Percentiles rank a stretch among this genome's conserved stretches.
Evolutionary conservation across 2,888 invertebrate species (phyloP).

Genomic region (Tolmerus cingulatus): DNA sequence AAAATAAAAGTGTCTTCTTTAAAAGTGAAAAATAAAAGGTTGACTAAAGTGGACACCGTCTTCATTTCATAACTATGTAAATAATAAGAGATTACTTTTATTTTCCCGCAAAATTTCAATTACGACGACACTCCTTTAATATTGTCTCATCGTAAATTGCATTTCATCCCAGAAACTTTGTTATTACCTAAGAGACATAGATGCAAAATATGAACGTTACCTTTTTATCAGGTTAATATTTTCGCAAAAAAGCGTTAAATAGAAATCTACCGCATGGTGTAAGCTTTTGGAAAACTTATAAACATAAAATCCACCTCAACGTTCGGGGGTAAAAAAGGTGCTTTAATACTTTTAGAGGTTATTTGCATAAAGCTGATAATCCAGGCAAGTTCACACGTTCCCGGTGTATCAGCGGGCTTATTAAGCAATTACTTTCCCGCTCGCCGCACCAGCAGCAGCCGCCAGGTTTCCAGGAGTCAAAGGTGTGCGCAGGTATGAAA

Average conservation of each 20-base stretch:
- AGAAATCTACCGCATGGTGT: not conserved
- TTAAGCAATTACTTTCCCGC: not conserved
- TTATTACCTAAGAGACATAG: not conserved
- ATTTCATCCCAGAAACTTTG: not conserved
- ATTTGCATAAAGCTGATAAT: not conserved
- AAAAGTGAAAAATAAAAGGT: no score
- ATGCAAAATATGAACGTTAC: not conserved
- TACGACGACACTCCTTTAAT: not conserved
- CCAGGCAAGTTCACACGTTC: not conserved
- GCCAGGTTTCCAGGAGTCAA: not conserved
- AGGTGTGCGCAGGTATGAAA: not conserved
- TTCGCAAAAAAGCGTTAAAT: not conserved
- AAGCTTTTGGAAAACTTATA: not conserved
- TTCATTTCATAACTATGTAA: not conserved
- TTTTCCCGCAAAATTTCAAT: not conserved
- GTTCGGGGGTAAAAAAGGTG: not conserved
- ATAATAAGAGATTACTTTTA: not conserved
- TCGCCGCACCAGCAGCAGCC: not conserved
- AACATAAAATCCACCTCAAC: not conserved
- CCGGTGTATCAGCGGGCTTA: not conserved
- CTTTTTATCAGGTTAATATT: not conserved
- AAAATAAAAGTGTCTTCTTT: no score
- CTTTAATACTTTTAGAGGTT: not conserved
- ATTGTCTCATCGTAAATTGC: not conserved
- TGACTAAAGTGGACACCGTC: no score